Conservation (phyloP, 2,797 vertebrate species). For the Notolabrus celidotus region DNA sequence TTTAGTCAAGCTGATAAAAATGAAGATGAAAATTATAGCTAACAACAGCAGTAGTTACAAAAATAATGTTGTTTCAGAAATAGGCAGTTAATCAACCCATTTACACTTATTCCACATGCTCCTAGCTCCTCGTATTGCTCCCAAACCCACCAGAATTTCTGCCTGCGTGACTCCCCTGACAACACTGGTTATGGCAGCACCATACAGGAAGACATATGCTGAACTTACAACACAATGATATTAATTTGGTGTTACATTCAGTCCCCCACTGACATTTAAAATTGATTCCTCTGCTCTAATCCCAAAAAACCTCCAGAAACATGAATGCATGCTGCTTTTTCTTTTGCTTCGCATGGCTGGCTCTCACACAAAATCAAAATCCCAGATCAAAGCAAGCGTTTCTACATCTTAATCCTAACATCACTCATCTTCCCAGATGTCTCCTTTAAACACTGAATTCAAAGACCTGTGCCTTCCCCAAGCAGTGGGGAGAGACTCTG, state of each 20-base stretch:
- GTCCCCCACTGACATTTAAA: neutral
- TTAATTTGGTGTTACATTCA: neutral
- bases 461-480: neutral
- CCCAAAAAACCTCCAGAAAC: neutral
- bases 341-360: conserved; percentile 14
- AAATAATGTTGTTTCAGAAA: no score
- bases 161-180: neutral
- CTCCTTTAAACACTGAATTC: neutral
- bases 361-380: conserved; percentile 17
- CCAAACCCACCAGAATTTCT: no score
- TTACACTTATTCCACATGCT: no score
- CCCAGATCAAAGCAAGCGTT: conserved; percentile 27
- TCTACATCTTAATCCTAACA: conserved; percentile 13
- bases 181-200: neutral
- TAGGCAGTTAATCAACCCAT: no score
- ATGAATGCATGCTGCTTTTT: neutral
- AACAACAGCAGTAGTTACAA: no score
- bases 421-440: conserved; percentile 13
- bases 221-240: neutral
- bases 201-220: neutral
- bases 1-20: no score
- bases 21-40: no score
- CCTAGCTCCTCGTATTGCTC: no score
- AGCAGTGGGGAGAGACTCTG: conserved; percentile 4
- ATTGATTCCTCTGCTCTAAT: conserved; percentile 10